Base-by-base conservation (phyloP, 2,797 vertebrate species). In the Enteromius thamalakanensis region DNA sequence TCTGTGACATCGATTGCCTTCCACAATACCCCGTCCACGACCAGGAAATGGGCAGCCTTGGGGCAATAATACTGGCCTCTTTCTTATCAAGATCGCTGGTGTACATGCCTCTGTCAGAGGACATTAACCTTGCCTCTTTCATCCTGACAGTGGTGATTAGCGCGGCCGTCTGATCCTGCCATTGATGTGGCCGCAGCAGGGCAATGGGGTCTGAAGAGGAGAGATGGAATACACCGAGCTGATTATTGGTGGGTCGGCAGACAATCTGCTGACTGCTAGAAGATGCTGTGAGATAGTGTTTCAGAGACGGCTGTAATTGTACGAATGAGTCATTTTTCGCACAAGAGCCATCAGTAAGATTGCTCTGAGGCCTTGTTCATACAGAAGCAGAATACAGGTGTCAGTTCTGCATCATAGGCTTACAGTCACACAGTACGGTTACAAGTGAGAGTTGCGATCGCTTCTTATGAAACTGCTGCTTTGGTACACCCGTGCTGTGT, bases 101-200 rank as follows among this genome's bases (percentile, higher is more conserved):
- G 82, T 95, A 93, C 94, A 94, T 93, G 93, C 91, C 96, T 93
- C 95, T 95, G 96, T 95, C 96, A 94, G 94, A 92, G 89, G 85
- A 94, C 96, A 97, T 97, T 98, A 98, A 97, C 96, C 96, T 96
- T 95, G 93, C 93, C 87, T 95, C 95, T 88, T 89, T 96, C 96
- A 96, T 94, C 95, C 95, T 89, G 95, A 94, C 94, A 94, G 90
- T 91, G 91, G 96, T 96, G 97, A 97, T 98, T 97, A 97, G 96
- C 93, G 90, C 93, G 89, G 60, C 90, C 88, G 92, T 90, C 93
- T 93, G 94, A 96, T 95, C 91, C 62, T 89, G 76, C 72, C 93
- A 95, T 93, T 93, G 93, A 96, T 95, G 91, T 89, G 90, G 69
- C 72, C 51, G 40, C 62, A 29, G 47, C 17, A 58, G 70, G 74